phyloP scores from a whole-genome alignment of 2,888 invertebrate species.

The Ectemnius lituratus region DNA sequence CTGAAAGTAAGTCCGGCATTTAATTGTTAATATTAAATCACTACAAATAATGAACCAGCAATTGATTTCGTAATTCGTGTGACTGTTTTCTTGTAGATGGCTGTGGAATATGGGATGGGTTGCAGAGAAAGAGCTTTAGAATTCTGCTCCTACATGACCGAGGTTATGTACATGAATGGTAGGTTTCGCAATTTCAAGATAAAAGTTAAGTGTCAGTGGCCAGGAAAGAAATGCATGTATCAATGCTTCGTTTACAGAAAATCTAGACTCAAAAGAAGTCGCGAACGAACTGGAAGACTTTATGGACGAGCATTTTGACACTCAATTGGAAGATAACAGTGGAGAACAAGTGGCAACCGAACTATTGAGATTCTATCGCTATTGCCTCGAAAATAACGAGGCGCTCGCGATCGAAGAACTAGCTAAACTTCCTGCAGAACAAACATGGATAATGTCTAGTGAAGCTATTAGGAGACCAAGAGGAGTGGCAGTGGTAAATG shows the following conservation, averaged over 20 bases:
- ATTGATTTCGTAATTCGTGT: no score
- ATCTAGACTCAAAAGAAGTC: conserved; percentile 62
- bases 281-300: conserved; percentile 70
- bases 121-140: conserved; percentile 62
- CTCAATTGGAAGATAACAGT: conserved; percentile 71
- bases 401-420: conserved; percentile 57
- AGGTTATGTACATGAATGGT: conserved; percentile 71
- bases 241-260: conserved; percentile 46
- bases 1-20: conserved; percentile 56
- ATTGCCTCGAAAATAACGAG: conserved; percentile 60
- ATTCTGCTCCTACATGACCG: conserved; percentile 67
- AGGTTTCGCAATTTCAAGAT: conserved; percentile 18
- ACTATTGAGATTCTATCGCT: conserved; percentile 66
- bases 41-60: no score
- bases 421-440: conserved; percentile 65
- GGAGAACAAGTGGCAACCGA: conserved; percentile 69
- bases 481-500: background rate
- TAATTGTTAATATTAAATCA: no score
- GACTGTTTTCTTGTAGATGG: conserved; percentile 54
- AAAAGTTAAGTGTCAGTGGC: background rate
- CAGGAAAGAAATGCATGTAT: conserved; percentile 4
- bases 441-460: conserved; percentile 64
- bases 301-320: conserved; percentile 69
- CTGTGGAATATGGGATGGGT: conserved; percentile 73
- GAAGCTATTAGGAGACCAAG: conserved; percentile 22